Evolutionary conservation across 1,140 invertebrate species (phyloP), one percentile per base, ranked within the genome.

Genomic region (Nasonia giraulti): DNA sequence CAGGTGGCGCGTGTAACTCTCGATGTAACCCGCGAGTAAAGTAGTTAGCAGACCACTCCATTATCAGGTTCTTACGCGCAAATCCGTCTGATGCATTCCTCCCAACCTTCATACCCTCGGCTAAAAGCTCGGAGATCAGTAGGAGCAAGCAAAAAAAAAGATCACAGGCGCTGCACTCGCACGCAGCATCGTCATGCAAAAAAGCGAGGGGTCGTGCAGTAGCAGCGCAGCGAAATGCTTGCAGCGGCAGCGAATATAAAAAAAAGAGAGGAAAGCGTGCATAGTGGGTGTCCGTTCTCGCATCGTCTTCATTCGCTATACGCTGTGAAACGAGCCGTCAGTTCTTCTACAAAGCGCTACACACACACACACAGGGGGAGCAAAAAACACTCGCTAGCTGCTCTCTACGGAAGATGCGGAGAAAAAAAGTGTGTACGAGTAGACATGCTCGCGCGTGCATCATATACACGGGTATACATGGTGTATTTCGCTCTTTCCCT

Each of bases 401-500:
- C 23, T 14, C 55, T 62, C 17, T 23, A 23, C 68, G 68, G 23
- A 74, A 74, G 71, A 74, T 37, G 37, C 31, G 44, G 73, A 44
- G 12, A 44, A 75, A 75, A 75, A 44, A 12, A 44, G 10, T 37
- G 10, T 37, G 40, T 44, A 44, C 14, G 37, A 75, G 33, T 4
- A 44, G 17, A 44, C 73, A 44, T 8, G 7, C 10, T 33, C 8
- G 73, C 75, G 75, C 27, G 31, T 71, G 69, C 20, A 71, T 71
- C 69, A 12, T n/a, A 50, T 50, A 76, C 75, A 27, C 10, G 33
- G 12, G n/a, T 62, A 37, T 37, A 75, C 23, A 55, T 47, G 20
- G 47, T 82, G 55, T 82, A 62, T 62, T 40, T 73, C 47, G 17
- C 68, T 62, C 20, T 74, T 82, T 74, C 10, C 17, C 44, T 81